Percentiles rank a stretch among this genome's conserved stretches.
Conservation (phyloP, 1,140 invertebrate genomes). For the Gonatopus flavifemur region DNA sequence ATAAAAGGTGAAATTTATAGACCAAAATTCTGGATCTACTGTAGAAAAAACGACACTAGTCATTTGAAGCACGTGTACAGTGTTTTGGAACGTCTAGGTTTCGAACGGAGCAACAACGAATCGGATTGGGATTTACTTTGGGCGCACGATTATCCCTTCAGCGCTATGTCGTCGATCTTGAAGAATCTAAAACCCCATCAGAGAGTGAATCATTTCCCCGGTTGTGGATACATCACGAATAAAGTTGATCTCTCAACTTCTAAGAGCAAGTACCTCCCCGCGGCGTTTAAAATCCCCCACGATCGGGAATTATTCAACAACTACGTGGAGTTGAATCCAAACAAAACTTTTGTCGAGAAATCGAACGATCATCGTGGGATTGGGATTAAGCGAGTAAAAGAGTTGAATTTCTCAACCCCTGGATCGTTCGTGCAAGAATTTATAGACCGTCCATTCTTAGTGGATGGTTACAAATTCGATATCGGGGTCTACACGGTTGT, state of each 20-base stretch:
- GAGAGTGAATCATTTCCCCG: constrained; percentile 92
- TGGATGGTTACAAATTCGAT: constrained; percentile 93
- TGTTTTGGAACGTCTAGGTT: constrained; percentile 75
- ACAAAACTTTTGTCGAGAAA: constrained; percentile 86
- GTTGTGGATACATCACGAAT: constrained; percentile 91
- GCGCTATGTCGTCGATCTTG: constrained; percentile 62
- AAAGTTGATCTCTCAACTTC: constrained; percentile 90
- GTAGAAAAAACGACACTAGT: constrained; percentile 61
- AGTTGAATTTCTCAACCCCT: constrained; percentile 72
- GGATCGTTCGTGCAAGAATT: constrained; percentile 92
- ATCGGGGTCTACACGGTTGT: constrained; percentile 93
- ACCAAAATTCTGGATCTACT: constrained; percentile 60
- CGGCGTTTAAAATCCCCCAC: constrained; percentile 84
- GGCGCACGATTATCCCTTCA: constrained; percentile 93
- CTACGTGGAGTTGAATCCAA: constrained; percentile 70
- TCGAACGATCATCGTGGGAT: constrained; percentile 91
- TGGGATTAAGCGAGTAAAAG: constrained; percentile 68
- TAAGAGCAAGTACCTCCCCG: constrained; percentile 74
- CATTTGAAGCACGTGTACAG: constrained; percentile 78
- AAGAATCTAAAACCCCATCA: constrained; percentile 72
- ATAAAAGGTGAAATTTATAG: constrained; percentile 27
- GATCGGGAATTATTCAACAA: constrained; percentile 72
- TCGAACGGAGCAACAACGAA: constrained; percentile 62
- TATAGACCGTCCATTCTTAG: constrained; percentile 76
- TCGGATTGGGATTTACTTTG: constrained; percentile 86